Evolutionary conservation across 1,140 invertebrate genomes (phyloP).

Genomic region (Elymnias hypermnestra): DNA sequence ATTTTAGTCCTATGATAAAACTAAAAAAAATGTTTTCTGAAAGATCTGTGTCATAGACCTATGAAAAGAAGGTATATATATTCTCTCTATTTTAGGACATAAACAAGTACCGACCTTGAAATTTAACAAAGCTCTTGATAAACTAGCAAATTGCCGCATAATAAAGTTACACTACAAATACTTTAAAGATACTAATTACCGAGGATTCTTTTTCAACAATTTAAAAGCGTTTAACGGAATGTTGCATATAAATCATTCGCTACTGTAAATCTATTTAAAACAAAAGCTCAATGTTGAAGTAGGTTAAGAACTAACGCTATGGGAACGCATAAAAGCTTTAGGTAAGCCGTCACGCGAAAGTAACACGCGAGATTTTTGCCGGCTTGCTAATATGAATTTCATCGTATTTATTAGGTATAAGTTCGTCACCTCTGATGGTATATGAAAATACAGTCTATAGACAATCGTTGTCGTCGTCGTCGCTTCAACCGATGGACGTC

Average conservation of each 20-base stretch:
- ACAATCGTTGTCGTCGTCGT: not conserved
- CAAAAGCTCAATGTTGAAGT: constrained; percentile 28
- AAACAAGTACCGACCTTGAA: no score
- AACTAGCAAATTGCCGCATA: no score
- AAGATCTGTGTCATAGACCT: no score
- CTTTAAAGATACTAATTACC: no score
- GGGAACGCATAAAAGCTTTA: constrained; percentile 44
- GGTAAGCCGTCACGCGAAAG: constrained; percentile 39
- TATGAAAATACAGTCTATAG: not conserved
- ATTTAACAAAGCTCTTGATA: no score
- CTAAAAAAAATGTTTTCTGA: no score
- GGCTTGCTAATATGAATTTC: constrained; percentile 29
- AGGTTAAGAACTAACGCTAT: constrained; percentile 42
- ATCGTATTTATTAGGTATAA: not conserved
- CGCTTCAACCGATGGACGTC: no score
- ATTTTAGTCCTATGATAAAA: no score
- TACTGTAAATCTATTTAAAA: constrained; percentile 22
- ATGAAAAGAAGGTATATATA: no score
- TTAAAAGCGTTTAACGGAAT: not conserved
- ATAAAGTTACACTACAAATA: no score
- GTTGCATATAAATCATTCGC: not conserved
- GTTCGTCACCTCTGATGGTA: not conserved
- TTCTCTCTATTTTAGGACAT: no score
- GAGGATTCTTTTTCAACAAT: no score
- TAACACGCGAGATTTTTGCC: constrained; percentile 35